phyloP scores from a whole-genome alignment of 2,797 vertebrate genomes.

The Pteropus rufus region DNA sequence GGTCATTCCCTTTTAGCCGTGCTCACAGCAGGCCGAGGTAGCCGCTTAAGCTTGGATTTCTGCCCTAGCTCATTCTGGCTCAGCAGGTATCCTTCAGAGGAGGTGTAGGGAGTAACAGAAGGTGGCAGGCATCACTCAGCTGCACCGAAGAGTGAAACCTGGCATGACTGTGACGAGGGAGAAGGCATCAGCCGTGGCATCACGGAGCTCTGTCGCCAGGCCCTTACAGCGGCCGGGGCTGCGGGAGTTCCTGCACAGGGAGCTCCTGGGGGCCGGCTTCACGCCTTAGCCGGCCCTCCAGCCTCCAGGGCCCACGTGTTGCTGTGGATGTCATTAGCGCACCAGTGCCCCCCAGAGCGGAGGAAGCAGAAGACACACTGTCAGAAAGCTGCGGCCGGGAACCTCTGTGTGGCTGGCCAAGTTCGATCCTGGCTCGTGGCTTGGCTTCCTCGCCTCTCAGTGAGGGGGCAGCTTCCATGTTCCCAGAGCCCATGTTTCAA shows the following conservation, averaged over 20 bases:
- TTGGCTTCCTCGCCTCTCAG: background rate
- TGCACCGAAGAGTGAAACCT: background rate
- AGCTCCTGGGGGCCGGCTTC: background rate
- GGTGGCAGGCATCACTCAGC: background rate
- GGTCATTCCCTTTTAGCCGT: background rate
- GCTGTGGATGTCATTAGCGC: rapidly evolving
- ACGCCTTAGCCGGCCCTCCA: rapidly evolving
- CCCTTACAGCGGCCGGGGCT: rapidly evolving
- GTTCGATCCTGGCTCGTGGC: background rate
- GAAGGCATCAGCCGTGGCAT: rapidly evolving
- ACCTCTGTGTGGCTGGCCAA: background rate
- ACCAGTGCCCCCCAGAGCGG: background rate
- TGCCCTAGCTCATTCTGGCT: background rate
- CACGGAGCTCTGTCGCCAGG: rapidly evolving
- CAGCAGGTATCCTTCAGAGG: background rate
- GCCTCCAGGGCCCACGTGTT: background rate
- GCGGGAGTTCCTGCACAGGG: rapidly evolving
- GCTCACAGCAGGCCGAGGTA: rapidly evolving
- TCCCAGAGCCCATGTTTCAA: background rate
- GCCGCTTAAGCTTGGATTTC: background rate
- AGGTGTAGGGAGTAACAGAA: background rate
- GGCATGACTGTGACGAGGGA: background rate
- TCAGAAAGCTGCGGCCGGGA: rapidly evolving
- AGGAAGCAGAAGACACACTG: background rate
- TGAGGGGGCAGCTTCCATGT: rapidly evolving